These are phyloP conservation scores for Coptodon rendalli DNA, from an alignment of 2,113 vertebrate species.

Conservation along the genomic window DNA sequence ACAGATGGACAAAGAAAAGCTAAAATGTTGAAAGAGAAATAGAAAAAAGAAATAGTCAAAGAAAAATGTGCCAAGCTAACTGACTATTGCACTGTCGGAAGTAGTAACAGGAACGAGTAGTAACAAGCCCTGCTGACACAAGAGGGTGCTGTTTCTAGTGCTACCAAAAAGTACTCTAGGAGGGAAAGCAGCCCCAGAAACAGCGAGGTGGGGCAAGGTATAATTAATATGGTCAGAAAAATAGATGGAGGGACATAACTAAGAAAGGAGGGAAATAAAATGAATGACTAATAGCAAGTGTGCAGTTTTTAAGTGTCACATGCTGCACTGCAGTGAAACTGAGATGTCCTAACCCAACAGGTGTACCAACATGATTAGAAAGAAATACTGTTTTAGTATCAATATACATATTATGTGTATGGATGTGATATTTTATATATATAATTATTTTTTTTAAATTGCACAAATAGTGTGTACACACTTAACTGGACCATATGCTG, in stretches of 20 bases:
- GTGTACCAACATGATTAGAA: background rate
- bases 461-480: background rate
- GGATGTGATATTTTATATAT: background rate
- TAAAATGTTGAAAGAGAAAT: background rate
- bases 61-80: background rate
- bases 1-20: background rate
- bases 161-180: background rate
- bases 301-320: background rate
- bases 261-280: background rate
- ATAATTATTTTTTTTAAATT: rapidly evolving
- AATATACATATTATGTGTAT: background rate
- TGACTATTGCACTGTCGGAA: rapidly evolving
- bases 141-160: background rate
- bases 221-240: background rate
- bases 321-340: background rate
- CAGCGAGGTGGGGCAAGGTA: rapidly evolving
- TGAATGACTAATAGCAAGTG: background rate
- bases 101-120: background rate
- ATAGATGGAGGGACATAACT: background rate
- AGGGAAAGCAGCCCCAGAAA: background rate
- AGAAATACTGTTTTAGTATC: background rate
- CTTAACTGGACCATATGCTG: rapidly evolving
- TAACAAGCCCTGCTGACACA: background rate
- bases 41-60: background rate
- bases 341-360: background rate